These are phyloP conservation scores for Aleiodes leptofemur DNA, from an alignment of 2,888 invertebrate species.

Conservation along the genomic window DNA sequence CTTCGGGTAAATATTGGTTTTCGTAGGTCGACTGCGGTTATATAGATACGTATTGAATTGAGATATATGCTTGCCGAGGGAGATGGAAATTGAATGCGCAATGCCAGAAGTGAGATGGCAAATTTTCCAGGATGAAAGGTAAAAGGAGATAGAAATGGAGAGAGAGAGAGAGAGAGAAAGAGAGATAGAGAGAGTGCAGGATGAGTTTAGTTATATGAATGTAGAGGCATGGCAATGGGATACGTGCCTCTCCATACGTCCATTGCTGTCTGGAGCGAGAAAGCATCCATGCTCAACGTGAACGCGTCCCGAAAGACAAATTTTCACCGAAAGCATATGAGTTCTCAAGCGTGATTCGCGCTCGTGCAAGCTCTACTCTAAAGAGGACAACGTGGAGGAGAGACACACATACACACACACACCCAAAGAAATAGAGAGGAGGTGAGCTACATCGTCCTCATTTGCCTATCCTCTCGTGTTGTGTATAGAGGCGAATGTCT, in stretches of 20 bases:
- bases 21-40: slow-evolving; percentile 54
- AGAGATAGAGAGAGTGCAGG: slow-evolving; percentile 2
- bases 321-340: slow-evolving; percentile 42
- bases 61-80: slow-evolving; percentile 48
- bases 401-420: slow-evolving; percentile 7
- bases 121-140: slow-evolving; percentile 40
- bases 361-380: slow-evolving; percentile 46
- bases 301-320: slow-evolving; percentile 50
- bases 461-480: slow-evolving; percentile 47
- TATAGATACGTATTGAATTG: slow-evolving; percentile 50
- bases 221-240: slow-evolving; percentile 52
- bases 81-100: slow-evolving; percentile 15
- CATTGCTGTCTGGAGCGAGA: slow-evolving; percentile 47
- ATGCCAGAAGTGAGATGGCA: slow-evolving; percentile 13
- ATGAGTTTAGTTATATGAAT: slow-evolving; percentile 26
- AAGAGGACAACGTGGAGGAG: slow-evolving; percentile 7
- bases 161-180: neutral
- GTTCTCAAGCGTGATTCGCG: slow-evolving; percentile 45
- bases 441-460: slow-evolving; percentile 47
- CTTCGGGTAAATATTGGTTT: slow-evolving; percentile 65
- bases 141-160: slow-evolving; percentile 28
- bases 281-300: slow-evolving; percentile 63
- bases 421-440: slow-evolving; percentile 40
- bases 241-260: slow-evolving; percentile 52
- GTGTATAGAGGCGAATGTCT: slow-evolving; percentile 9